phyloP scores from a whole-genome alignment of 2,888 invertebrate species.

The Tenthredo scrophulariae region DNA sequence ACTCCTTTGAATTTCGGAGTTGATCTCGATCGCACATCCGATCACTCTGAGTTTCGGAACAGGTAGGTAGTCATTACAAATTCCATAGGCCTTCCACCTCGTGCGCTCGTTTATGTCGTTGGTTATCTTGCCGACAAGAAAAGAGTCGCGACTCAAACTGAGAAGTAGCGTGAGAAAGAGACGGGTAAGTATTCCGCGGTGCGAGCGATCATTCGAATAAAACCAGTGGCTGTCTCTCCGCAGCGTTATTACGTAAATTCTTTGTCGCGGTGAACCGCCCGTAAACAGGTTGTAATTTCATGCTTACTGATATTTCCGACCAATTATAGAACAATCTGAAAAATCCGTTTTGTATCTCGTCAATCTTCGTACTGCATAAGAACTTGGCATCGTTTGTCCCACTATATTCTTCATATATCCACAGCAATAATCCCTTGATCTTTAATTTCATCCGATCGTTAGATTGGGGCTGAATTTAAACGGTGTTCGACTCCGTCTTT shows the following conservation, averaged over 20 bases:
- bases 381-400: slow-evolving; percentile 3
- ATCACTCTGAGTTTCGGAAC: slow-evolving; percentile 11
- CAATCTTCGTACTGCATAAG: slow-evolving; percentile 16
- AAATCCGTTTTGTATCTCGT: slow-evolving; percentile 47
- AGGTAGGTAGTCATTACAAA: background rate
- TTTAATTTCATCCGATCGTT: background rate
- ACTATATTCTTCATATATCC: background rate
- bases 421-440: background rate
- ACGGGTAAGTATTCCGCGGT: slow-evolving; percentile 49
- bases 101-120: slow-evolving; percentile 38
- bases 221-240: slow-evolving; percentile 44
- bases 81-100: slow-evolving; percentile 34
- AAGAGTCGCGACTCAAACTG: slow-evolving; percentile 28
- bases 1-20: slow-evolving; percentile 27
- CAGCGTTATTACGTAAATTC: slow-evolving; percentile 42
- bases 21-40: slow-evolving; percentile 56
- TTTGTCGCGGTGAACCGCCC: slow-evolving; percentile 51
- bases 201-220: slow-evolving; percentile 52
- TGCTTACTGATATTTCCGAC: slow-evolving; percentile 41
- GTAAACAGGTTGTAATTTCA: slow-evolving; percentile 46
- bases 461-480: background rate
- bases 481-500: background rate
- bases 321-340: slow-evolving; percentile 44
- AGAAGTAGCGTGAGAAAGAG: slow-evolving; percentile 34
- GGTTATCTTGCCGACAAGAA: slow-evolving; percentile 43